Base-by-base conservation (phyloP, 1,140 invertebrate genomes). In the Nymphalis io region DNA sequence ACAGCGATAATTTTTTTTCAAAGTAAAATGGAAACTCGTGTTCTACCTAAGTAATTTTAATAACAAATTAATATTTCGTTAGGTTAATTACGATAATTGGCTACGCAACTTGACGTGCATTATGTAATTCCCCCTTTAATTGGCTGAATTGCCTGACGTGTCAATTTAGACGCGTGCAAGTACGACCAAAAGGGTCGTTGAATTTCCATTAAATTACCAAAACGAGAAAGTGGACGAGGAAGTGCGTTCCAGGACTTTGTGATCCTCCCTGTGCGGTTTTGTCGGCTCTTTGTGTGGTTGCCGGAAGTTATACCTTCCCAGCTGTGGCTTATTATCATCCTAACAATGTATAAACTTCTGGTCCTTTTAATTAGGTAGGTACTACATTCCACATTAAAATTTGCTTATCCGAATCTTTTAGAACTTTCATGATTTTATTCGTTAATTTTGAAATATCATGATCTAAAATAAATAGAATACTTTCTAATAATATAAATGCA, bases 151-250 rank as follows among this genome's bases (percentile, higher is more conserved):
- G 67, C 59, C 51, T 40, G 55, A 68, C 65, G 48, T 65, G 65
- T 69, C 46, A 72, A 60, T 68, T 75, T 62, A 51, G 42, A 67
- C 57, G 44, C 57, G 65, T 27, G 44, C 55, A 59, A 48, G 66
- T 60, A 33, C 48, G 61, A 59, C 59, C 70, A 72, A 68, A 70
- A 79, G 73, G 73, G 72, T 82, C 72, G 75, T 78, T 74, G 72
- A 79, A 79, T 80, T 80, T 75, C 74, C 74, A 79, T 79, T 83
- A 81, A 81, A 81, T 80, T 76, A 63, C 61, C 62, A 67, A 70
- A 70, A 38, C 62, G 62, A 51, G 73, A 76, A 78, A 75, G 66
- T 67, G 75, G 64, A 63, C 73, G 69, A 60, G 63, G 1, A 73
- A 71, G 70, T 70, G 74, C 73, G 73, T 75, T 73, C 71, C 66